Base-by-base conservation (phyloP, 2,113 vertebrate species). In the Myanophis thanlyinensis region DNA sequence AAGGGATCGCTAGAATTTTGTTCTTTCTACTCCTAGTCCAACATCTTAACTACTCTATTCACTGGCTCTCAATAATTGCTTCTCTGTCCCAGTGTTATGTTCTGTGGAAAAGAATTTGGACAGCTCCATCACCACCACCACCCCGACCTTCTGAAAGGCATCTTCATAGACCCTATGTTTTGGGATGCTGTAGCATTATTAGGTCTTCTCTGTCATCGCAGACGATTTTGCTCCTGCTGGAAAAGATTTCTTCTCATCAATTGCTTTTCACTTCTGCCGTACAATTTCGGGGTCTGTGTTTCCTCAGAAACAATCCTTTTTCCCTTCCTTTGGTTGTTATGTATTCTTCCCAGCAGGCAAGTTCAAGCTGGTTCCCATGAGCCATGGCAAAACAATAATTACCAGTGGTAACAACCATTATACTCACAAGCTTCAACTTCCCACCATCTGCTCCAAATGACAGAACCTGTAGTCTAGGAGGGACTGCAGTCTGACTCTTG, bases 271-370 rank as follows among this genome's bases (percentile, higher is more conserved):
- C 91, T 98, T 98, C 91, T 97, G 97, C 89, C 98, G 97, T 98
- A 98, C 98, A 56, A 98, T 98, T 96, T 98, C 98, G 94, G 98
- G 97, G 90, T 93, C 98, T 97, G 89, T 97, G 98, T 93, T 97
- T 98, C 92, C 98, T 97, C 94, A 94, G 98, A 97, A 47, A 97
- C 91, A 97, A 92, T 98, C 97, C 30, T 98, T 97, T 95, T 98
- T 97, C 40, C 97, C 98, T 94, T 98, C 98, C 93, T 96, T 97
- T n/a, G 94, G 97, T 92, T 98, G 98, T 94, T 98, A 97, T 52
- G 95, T 96, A 95, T 98, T 98, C 94, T 92, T 98, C 98, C 47
- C 97, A 97, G 85, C 97, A 97, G 56, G 98, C 97, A 95, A 98
- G 97, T 93, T 98, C 98, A 95, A 97, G 96, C 91, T 98, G 98